These are phyloP conservation scores for Zosterops lateralis DNA, from an alignment of 2,113 vertebrate genomes.

Conservation along the genomic window DNA sequence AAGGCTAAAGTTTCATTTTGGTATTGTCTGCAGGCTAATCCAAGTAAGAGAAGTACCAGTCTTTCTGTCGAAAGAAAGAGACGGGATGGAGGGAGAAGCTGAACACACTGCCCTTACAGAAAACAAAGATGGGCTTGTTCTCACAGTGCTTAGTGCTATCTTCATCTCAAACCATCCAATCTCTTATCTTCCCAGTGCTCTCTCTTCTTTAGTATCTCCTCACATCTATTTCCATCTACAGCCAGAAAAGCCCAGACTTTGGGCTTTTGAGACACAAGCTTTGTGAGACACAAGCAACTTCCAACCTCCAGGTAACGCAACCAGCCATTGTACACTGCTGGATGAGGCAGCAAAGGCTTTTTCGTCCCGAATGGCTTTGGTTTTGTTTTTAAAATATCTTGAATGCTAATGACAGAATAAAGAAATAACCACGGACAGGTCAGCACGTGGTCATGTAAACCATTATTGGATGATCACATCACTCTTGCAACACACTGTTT, in stretches of 20 bases:
- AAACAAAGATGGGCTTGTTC: conserved; percentile 39
- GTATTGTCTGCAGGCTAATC: not conserved
- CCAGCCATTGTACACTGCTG: not conserved
- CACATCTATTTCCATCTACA: not conserved
- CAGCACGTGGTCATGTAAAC: rapidly evolving
- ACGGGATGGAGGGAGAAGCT: not conserved
- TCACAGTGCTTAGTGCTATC: not conserved
- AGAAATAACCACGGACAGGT: not conserved
- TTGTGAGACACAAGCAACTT: not conserved
- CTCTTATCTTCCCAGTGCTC: not conserved
- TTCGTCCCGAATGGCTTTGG: not conserved
- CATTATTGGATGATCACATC: rapidly evolving
- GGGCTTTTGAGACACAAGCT: too few species aligned
- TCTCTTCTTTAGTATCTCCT: not conserved
- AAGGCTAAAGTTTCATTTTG: not conserved
- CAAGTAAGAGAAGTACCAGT: not conserved
- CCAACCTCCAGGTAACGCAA: not conserved
- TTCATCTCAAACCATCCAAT: not conserved
- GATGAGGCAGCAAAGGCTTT: not conserved
- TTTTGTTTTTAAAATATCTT: not conserved
- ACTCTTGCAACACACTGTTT: not conserved
- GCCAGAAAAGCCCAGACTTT: not conserved
- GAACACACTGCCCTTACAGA: not conserved
- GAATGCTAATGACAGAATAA: not conserved
- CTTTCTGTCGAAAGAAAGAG: not conserved